Base-by-base conservation (phyloP, 1,140 invertebrate species). In the Goniozus legneri region DNA sequence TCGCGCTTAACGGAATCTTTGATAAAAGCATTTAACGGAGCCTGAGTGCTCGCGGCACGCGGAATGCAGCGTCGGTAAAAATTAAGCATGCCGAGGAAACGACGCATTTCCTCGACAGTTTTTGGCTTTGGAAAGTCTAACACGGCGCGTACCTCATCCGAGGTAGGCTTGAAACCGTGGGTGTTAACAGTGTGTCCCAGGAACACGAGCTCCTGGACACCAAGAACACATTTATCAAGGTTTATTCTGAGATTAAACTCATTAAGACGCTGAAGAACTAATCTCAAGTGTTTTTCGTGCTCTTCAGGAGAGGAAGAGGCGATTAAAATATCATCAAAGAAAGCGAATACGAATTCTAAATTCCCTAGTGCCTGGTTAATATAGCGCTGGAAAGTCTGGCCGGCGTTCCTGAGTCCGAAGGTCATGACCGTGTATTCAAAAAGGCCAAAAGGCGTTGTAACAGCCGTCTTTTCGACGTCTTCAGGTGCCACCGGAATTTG, bases 401-500 rank as follows among this genome's bases (percentile, higher is more conserved):
- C 4, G 4, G 24, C 24, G 24, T 27, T 27, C 10, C 32, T 18
- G 18, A 38, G 21, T 2, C 60, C 58, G 33, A 64, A 64, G 3
- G 53, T 50, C 57, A 64, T 66, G n/a, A 18, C 47, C 2, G 44
- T 36, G 18, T 60, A 69, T 47, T 67, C 62, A 24, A 61, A 71
- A 24, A 50, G 30, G 8, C 44, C 58, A 32, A 67, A 70, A 1
- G 64, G 65, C n/a, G 68, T 71, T 0, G 52, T 61, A 3, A 75
- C 59, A 0, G 68, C 64, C 1, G 68, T 73, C 50, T 74, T 73
- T n/a, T 27, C 12, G 10, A 74, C 54, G 42, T 74, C 67, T 16
- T 65, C 56, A 6, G 40, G 37, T 2, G 47, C 40, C 0, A 76
- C 51, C 0, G 68, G 67, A 0, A 64, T 50, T 36, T 62, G 75